Conservation (phyloP, 1,140 invertebrate species). For the Pogonomyrmex californicus region DNA sequence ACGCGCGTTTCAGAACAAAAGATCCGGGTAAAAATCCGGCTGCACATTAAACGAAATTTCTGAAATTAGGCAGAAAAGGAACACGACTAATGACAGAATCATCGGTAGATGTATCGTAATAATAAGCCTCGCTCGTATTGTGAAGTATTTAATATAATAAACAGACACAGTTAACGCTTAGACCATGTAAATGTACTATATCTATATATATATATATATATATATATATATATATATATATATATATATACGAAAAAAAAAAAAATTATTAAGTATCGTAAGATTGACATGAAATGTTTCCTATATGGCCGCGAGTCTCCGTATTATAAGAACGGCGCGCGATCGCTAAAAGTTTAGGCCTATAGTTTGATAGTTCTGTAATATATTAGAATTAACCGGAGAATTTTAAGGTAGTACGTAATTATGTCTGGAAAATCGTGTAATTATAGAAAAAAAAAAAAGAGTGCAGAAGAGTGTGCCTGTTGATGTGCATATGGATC, state of each 20-base stretch:
- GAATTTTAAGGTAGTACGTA: conserved; percentile 41
- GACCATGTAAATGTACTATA: conserved; percentile 73
- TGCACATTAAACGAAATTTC: neutral
- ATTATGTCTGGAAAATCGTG: conserved; percentile 47
- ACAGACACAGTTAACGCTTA: conserved; percentile 80
- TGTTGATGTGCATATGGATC: conserved; percentile 7
- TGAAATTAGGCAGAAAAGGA: conserved; percentile 33
- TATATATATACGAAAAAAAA: too few relatives aligned
- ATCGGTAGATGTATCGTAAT: conserved; percentile 76
- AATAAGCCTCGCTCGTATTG: conserved; percentile 84
- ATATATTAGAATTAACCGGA: conserved; percentile 64
- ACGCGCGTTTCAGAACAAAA: conserved; percentile 24
- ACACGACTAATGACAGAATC: conserved; percentile 46
- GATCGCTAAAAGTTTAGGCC: conserved; percentile 69
- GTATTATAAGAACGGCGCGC: conserved; percentile 65
- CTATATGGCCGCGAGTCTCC: conserved; percentile 77
- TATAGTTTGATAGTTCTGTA: conserved; percentile 71
- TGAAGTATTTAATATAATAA: conserved; percentile 81
- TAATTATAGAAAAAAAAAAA: conserved; percentile 19
- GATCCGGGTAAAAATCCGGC: neutral
- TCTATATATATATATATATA: too few relatives aligned
- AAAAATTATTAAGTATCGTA: conserved; percentile 74
- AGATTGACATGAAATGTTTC: conserved; percentile 77
- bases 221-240: too few relatives aligned
- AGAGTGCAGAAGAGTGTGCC: conserved; percentile 28